Conservation (phyloP, 2,113 vertebrate species). For the Suricata suricatta region DNA sequence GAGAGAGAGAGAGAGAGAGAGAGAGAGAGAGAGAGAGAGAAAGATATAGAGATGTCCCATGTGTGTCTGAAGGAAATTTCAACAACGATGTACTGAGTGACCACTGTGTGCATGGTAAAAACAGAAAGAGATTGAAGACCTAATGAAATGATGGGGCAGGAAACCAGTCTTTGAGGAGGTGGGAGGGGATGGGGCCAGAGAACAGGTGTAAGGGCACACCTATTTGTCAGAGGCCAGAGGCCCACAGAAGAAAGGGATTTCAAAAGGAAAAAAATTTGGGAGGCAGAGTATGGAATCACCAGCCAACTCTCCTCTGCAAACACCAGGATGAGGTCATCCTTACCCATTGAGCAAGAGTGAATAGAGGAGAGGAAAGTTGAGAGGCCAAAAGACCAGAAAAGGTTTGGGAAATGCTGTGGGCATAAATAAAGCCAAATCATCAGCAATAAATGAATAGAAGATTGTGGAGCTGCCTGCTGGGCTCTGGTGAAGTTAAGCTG, state of each 20-base stretch:
- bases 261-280: background rate
- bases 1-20: background rate
- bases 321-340: background rate
- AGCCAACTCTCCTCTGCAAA: background rate
- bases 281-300: background rate
- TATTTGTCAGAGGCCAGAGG: background rate
- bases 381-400: conserved; percentile 43
- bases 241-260: background rate
- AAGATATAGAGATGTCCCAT: background rate
- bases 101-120: background rate
- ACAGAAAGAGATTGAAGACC: background rate
- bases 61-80: conserved; percentile 33
- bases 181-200: background rate
- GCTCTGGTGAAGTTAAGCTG: conserved; percentile 60
- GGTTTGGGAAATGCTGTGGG: conserved; percentile 43
- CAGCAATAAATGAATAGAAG: conserved; percentile 73
- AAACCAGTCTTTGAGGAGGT: background rate
- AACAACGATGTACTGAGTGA: background rate
- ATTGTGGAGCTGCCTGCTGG: conserved; percentile 61
- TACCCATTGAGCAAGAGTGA: background rate
- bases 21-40: background rate
- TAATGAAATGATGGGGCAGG: background rate
- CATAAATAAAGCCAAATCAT: conserved; percentile 55
- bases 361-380: background rate
- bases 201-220: background rate